phyloP scores from a whole-genome alignment of 2,113 vertebrate genomes.

The Suncus etruscus region DNA sequence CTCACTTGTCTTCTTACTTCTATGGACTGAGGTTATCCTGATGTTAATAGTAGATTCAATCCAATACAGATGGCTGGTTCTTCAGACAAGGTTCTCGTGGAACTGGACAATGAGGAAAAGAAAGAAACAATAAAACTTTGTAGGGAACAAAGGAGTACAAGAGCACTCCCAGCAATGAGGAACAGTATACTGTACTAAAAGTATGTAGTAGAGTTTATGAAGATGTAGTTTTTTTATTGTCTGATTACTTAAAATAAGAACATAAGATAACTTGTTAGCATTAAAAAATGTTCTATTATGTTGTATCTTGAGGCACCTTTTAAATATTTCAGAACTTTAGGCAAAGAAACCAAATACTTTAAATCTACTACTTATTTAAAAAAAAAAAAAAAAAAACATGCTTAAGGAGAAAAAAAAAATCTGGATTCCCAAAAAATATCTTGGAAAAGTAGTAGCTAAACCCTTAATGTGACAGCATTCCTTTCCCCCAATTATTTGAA shows the following conservation, averaged over 20 bases:
- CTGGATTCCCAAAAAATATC: not conserved
- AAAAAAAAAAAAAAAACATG: conserved; percentile 33
- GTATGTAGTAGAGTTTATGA: not conserved
- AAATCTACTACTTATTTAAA: not conserved
- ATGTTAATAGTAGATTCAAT: conserved; percentile 49
- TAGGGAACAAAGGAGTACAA: conserved; percentile 24
- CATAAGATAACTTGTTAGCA: not conserved
- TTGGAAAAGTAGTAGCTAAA: not conserved
- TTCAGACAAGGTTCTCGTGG: conserved; percentile 55
- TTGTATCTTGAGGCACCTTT: not conserved
- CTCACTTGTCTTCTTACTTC: conserved; percentile 26
- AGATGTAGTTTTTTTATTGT: not conserved
- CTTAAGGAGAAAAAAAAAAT: conserved; percentile 30
- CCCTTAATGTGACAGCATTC: not conserved
- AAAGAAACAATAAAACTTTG: conserved; percentile 55
- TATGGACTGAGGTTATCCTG: not conserved
- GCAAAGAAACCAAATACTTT: not conserved
- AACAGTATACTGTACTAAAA: not conserved
- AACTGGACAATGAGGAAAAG: not conserved
- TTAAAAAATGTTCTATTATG: not conserved
- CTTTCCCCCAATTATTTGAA: not conserved
- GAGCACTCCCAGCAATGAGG: not conserved
- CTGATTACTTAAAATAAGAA: conserved; percentile 28
- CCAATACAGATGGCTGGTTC: conserved; percentile 7
- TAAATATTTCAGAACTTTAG: not conserved